Conservation (phyloP, 53 echinoderm and acorn worm genomes). For the Mesocentrotus franciscanus region DNA sequence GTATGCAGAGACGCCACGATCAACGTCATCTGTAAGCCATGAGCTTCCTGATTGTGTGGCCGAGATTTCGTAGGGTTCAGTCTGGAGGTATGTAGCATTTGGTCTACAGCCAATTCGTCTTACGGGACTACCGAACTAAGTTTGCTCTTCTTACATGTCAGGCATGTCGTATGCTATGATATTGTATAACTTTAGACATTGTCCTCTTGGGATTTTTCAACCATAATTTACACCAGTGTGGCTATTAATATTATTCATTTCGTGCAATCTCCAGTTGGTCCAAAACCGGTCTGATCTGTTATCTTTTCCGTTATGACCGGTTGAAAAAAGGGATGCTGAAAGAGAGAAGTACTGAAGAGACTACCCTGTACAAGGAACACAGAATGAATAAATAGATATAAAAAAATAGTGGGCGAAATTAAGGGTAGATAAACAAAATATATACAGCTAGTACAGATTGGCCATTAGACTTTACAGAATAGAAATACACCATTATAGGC, state of each 20-base stretch:
- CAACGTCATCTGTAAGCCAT: conserved; percentile 23
- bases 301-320: no score
- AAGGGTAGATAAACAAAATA: no score
- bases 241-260: not conserved
- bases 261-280: not conserved
- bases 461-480: no score
- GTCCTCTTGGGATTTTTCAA: not conserved
- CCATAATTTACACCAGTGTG: not conserved
- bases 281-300: not conserved
- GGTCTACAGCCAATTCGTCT: conserved; percentile 16
- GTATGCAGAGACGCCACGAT: not conserved
- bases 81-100: not conserved
- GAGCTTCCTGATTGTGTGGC: not conserved
- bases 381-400: no score
- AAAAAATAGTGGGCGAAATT: no score
- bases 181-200: not conserved
- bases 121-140: not conserved
- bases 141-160: not conserved
- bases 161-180: not conserved
- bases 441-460: no score
- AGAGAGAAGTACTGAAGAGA: no score
- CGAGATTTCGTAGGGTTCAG: conserved; percentile 32
- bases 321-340: no score
- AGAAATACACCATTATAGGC: no score
- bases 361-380: no score